phyloP scores from a whole-genome alignment of 2,113 vertebrate species.

The Fregata magnificens region DNA sequence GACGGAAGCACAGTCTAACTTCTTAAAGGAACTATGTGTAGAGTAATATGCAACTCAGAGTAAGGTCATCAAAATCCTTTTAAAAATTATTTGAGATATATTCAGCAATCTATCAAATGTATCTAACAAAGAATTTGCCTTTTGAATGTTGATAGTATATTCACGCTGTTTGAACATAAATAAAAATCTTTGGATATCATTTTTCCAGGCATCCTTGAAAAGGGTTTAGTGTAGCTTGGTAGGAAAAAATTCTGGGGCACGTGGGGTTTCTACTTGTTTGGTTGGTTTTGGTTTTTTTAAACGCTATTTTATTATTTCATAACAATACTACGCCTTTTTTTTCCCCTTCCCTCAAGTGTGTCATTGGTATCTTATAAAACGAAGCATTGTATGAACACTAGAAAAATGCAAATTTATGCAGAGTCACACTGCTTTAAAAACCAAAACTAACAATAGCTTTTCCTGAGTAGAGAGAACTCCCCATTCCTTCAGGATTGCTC shows the following conservation, averaged over 20 bases:
- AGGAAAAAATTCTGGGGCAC: neutral
- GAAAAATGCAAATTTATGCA: constrained; percentile 8
- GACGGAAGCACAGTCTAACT: neutral
- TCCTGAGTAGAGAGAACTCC: neutral
- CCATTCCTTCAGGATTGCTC: neutral
- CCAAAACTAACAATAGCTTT: neutral
- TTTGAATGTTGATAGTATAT: neutral
- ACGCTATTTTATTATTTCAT: neutral
- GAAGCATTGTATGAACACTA: neutral
- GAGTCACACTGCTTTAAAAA: neutral
- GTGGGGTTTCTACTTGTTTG: neutral
- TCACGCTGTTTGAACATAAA: neutral
- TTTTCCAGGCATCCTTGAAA: neutral
- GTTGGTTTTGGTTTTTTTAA: neutral
- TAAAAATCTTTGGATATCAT: neutral
- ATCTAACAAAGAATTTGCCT: neutral
- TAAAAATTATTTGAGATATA: neutral
- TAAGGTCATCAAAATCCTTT: neutral
- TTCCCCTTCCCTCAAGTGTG: neutral
- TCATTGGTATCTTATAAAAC: neutral
- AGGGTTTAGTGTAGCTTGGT: neutral
- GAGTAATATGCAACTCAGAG: neutral
- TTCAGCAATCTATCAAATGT: neutral
- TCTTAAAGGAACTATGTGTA: neutral
- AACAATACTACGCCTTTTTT: neutral